Percentiles rank a stretch among this genome's conserved stretches.
These are phyloP conservation scores for Crossaster papposus DNA, from an alignment of 53 echinoderm and acorn worm genomes.

Conservation along the genomic window DNA sequence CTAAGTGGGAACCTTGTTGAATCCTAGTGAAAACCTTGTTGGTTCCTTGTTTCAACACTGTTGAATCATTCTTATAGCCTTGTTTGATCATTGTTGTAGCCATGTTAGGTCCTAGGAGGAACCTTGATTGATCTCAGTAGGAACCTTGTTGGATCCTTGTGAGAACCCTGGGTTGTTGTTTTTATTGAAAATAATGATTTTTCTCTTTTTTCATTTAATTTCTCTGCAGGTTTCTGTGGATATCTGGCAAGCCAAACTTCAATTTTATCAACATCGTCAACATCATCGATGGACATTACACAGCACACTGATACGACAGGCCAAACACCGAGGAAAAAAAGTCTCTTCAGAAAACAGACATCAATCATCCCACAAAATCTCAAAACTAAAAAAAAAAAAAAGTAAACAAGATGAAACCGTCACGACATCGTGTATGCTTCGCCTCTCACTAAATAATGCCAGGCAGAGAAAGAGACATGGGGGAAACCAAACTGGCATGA, in stretches of 20 bases:
- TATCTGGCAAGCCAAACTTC: neutral
- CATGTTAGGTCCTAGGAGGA: neutral
- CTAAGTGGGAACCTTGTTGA: neutral
- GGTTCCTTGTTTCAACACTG: neutral
- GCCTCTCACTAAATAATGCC: neutral
- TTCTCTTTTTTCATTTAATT: neutral
- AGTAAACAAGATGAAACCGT: neutral
- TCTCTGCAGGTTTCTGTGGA: neutral
- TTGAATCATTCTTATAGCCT: neutral
- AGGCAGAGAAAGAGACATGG: neutral
- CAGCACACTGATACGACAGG: neutral
- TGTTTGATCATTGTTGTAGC: neutral
- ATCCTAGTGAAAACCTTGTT: neutral
- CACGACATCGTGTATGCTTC: constrained; percentile 6
- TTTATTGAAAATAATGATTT: neutral
- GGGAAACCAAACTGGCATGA: neutral
- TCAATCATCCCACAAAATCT: neutral
- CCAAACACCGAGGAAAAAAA: neutral
- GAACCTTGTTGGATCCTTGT: neutral
- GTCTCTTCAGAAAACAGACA: neutral
- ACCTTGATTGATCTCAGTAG: neutral
- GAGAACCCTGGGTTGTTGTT: neutral
- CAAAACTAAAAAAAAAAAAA: no score
- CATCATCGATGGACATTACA: neutral
- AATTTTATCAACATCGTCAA: neutral